Base-by-base conservation (phyloP, 1,140 invertebrate genomes). In the Calosoma granatense region DNA sequence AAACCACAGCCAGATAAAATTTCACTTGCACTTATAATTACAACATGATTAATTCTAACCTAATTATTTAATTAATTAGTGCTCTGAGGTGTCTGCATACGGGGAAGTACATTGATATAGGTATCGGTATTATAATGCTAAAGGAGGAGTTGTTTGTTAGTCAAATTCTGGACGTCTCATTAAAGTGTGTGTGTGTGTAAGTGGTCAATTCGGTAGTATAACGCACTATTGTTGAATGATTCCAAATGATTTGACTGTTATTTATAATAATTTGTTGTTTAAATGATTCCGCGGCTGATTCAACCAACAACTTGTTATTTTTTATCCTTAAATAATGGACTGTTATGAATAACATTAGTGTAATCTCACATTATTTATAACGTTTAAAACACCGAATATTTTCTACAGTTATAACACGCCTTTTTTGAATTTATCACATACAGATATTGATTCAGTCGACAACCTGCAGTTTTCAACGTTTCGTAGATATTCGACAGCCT, bases 321-420 rank as follows among this genome's bases (percentile, higher is more conserved):
- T 47, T 47, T 47, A 47, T 47, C 41, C 41, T 47, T 47, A 47
- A 47, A 47, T 47, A 47, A 47, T 47, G 41, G 41, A 47, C 41
- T 47, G 41, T 47, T 36, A 36, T n/a, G 26, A 36, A 47, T 47
- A 47, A 47, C 41, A 47, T 47, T 47, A 47, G 41, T 47, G 9
- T 47, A 47, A 47, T 47, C 41, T 47, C 41, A 47, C 41, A 47
- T 47, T 47, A 12, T 6, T 47, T 47, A 11, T 47, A 47, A 47
- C 41, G 41, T 47, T 47, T 47, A 47, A 47, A 47, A 47, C 41
- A 47, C 41, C 41, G 17, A 47, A 12, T 11, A 47, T 6, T 47
- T 47, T 12, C 41, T 47, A 47, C 41, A 47, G 17, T 47, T 47
- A 47, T 47, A 47, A 47, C 41, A 47, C 41, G 41, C 41, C 41